Percentiles rank a stretch among this genome's conserved stretches.
These are phyloP conservation scores for Mycteria americana DNA, from an alignment of 2,797 vertebrate genomes.

Conservation along the genomic window DNA sequence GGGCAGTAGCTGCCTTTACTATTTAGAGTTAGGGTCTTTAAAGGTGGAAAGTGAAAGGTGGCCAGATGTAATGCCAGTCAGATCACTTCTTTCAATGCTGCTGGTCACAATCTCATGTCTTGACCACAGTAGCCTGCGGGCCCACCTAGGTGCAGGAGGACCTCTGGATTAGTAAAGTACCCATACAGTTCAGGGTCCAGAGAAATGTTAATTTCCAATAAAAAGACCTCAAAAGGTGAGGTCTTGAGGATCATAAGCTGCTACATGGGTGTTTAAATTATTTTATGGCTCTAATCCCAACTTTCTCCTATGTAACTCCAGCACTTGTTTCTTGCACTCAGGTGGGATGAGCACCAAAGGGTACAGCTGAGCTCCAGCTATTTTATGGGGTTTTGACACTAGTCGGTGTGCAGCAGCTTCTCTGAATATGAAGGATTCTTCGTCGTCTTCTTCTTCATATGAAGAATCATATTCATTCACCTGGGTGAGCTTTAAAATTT, in stretches of 20 bases:
- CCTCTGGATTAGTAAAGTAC: background rate
- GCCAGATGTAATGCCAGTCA: background rate
- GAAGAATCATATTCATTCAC: background rate
- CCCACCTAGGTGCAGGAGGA: background rate
- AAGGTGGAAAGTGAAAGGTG: background rate
- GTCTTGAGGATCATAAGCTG: background rate
- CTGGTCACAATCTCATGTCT: fast-evolving
- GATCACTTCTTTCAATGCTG: background rate
- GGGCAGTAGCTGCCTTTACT: background rate
- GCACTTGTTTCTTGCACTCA: background rate
- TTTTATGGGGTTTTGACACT: background rate
- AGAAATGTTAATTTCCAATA: background rate
- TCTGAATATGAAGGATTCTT: background rate
- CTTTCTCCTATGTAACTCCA: background rate
- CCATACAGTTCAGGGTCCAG: background rate
- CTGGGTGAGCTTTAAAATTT: background rate
- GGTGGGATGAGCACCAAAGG: background rate
- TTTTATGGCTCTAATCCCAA: background rate
- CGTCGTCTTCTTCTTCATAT: background rate
- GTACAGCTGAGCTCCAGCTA: background rate
- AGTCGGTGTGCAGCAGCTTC: background rate
- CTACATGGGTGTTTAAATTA: background rate
- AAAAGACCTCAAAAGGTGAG: background rate
- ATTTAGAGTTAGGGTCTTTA: background rate
- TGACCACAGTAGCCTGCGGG: background rate